Evolutionary conservation across 2,797 vertebrate genomes (phyloP), one percentile per base, ranked within the genome.

Genomic region (Pipistrellus pygmaeus): DNA sequence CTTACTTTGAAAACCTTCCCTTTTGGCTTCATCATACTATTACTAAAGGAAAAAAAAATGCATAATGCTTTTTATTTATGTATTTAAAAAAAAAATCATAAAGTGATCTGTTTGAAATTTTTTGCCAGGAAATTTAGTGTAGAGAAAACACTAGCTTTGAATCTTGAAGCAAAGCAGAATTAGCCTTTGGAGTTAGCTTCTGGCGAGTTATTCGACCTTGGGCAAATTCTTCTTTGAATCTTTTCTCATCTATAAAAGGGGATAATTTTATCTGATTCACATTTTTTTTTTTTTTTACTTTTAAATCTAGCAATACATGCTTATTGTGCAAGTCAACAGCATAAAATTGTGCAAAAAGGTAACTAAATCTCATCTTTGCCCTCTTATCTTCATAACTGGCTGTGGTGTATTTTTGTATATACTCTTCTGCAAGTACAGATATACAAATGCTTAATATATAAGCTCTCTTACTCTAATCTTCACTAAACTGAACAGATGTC

Each of bases 121-220:
- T 88, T 93, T 84, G 77, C 32, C 48, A 73, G 41, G 57, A 7
- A 93, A 66, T 85, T 84, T 91, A 35, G 17, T 75, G 18, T 71
- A 44, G 62, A 38, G 44, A 90, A 84, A 76, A 90, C 11, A 44
- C 27, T 27, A 90, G 8, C 15, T 93, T 87, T 86, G 76, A 69
- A 95, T 86, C 51, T 81, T 20, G 15, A 20, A 23, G 44, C 41
- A 76, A 75, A 86, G 14, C 66, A 20, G n/a, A 91, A 30, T 88
- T 87, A 57, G 27, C 41, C 14, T 85, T 94, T 60, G 18, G 68
- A 15, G 38, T 66, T 93, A 80, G 71, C 64, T 77, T 85, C 53
- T 93, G 17, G 32, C 75, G 25, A 69, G 18, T 81, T 57, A 46
- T 92, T 12, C 3, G 4, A 20, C 66, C 12, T 90, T 92, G 38